Conservation (phyloP, 2,888 invertebrate genomes). For the Ophioninae sp. region DNA sequence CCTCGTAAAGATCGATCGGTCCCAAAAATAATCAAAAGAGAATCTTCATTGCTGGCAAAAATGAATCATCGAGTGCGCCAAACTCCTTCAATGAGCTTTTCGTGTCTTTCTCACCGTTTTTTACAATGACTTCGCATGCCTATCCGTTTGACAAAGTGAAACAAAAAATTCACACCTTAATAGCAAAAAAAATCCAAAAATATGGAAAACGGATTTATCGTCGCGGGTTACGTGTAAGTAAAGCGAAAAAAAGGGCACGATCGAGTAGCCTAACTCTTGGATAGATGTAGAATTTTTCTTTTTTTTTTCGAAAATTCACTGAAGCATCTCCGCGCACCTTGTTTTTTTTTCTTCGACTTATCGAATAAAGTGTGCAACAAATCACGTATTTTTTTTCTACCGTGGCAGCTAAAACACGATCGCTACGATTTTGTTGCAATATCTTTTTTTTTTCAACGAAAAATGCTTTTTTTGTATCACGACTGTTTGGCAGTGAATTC, state of each 20-base stretch:
- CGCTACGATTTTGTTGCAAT: slow-evolving; percentile 17
- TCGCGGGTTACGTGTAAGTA: slow-evolving; percentile 58
- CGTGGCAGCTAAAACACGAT: slow-evolving; percentile 28
- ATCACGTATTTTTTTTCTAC: slow-evolving; percentile 1
- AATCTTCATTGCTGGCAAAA: not conserved
- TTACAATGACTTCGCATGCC: slow-evolving; percentile 54
- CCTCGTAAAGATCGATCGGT: not conserved
- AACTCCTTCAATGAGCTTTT: slow-evolving; percentile 27
- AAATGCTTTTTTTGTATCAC: slow-evolving; percentile 55
- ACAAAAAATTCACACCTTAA: slow-evolving; percentile 9
- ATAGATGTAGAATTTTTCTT: slow-evolving; percentile 48
- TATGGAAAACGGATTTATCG: slow-evolving; percentile 49
- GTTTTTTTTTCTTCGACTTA: not conserved
- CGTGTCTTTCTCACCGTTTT: slow-evolving; percentile 26
- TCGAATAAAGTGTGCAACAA: not conserved
- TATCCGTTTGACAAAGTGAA: slow-evolving; percentile 34
- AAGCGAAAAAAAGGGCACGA: slow-evolving; percentile 20
- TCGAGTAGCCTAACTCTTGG: slow-evolving; percentile 48
- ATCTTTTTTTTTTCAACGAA: slow-evolving; percentile 13
- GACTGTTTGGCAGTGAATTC: slow-evolving; percentile 58
- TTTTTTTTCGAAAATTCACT: slow-evolving; percentile 46
- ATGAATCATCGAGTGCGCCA: not conserved
- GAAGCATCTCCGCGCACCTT: slow-evolving; percentile 7
- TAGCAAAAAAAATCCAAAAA: slow-evolving; percentile 34
- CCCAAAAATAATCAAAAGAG: not conserved